These are phyloP conservation scores for Pteruthius melanotis DNA, from an alignment of 2,113 vertebrate species.

Conservation along the genomic window DNA sequence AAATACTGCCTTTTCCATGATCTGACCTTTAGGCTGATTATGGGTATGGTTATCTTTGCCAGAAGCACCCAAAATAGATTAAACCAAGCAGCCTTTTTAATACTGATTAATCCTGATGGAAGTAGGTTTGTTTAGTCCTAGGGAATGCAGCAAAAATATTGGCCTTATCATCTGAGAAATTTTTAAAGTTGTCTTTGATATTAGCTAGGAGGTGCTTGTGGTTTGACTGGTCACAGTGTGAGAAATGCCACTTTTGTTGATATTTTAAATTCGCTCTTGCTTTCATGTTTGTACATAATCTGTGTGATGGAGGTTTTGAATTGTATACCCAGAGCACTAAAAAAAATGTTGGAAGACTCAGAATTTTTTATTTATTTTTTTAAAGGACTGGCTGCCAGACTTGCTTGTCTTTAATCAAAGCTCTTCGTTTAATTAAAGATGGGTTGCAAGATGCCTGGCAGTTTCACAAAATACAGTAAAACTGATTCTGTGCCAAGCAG, in stretches of 20 bases:
- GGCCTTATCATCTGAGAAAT: neutral
- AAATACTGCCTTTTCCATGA: neutral
- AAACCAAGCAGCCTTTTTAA: constrained; percentile 13
- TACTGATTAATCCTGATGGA: constrained; percentile 48
- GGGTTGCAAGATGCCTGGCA: neutral
- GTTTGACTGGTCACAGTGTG: neutral
- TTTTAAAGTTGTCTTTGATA: constrained; percentile 9
- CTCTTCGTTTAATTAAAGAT: neutral
- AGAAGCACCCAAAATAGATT: neutral
- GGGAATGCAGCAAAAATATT: neutral
- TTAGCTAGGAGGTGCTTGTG: neutral
- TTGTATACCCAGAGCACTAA: neutral
- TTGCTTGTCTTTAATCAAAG: neutral
- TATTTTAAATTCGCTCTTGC: neutral
- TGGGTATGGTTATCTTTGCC: constrained; percentile 10
- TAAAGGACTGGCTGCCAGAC: neutral
- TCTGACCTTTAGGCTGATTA: constrained; percentile 51
- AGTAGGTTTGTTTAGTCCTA: constrained; percentile 31
- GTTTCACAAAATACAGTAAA: neutral
- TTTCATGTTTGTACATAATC: neutral
- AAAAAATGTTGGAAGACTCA: neutral
- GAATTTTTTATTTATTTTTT: neutral
- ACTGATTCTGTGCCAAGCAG: neutral
- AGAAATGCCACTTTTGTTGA: neutral
- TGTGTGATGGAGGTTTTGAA: neutral